Evolutionary conservation across 2,113 vertebrate genomes (phyloP).

Genomic region (Scomber scombrus): DNA sequence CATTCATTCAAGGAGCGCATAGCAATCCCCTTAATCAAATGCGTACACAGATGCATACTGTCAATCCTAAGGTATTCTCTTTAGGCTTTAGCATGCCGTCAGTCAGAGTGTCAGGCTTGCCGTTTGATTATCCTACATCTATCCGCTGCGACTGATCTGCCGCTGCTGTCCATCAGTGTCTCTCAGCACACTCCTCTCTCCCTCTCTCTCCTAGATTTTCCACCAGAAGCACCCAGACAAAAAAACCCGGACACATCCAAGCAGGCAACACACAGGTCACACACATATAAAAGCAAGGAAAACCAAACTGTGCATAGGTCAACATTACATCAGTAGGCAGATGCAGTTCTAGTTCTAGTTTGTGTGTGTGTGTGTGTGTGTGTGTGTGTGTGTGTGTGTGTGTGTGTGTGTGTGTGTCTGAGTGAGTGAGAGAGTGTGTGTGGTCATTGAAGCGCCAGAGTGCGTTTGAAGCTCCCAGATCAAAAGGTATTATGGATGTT

Average conservation of each 20-base stretch:
- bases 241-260: neutral
- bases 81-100: conserved; percentile 36
- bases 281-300: neutral
- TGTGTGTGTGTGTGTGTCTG: conserved; percentile 1
- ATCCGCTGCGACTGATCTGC: conserved; percentile 19
- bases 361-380: neutral
- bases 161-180: conserved; percentile 31
- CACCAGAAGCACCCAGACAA: neutral
- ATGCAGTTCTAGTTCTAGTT: neutral
- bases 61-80: conserved; percentile 33
- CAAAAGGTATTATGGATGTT: conserved; percentile 47
- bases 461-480: conserved; percentile 42
- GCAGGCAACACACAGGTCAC: neutral
- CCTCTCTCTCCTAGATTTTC: neutral
- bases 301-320: neutral
- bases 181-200: neutral
- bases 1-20: conserved; percentile 33
- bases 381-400: neutral
- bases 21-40: conserved; percentile 33
- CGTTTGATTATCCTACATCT: conserved; percentile 48
- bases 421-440: too few relatives aligned
- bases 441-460: neutral
- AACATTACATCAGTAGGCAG: neutral
- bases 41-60: conserved; percentile 20
- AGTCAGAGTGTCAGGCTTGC: conserved; percentile 30